A percentile compares a stretch with the other conserved stretches of the same genome.
These are phyloP conservation scores for Psittacula cyanocephala DNA, from an alignment of 2,113 vertebrate genomes.

Conservation along the genomic window DNA sequence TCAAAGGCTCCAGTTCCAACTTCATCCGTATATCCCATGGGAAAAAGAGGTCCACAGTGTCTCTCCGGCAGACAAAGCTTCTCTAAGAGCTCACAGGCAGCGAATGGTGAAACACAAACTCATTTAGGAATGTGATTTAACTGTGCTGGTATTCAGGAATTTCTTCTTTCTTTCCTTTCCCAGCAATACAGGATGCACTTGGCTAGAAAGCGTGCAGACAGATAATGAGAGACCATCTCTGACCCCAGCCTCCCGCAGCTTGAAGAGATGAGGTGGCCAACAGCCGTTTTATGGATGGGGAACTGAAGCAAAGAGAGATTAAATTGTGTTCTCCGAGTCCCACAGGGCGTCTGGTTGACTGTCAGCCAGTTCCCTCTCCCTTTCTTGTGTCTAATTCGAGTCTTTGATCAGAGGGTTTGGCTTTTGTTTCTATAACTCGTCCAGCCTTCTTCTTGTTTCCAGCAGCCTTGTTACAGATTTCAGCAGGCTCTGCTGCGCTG, in stretches of 20 bases:
- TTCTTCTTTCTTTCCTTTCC: neutral
- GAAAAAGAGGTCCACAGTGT: neutral
- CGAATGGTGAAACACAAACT: neutral
- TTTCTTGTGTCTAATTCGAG: conserved; percentile 39
- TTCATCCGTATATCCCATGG: neutral
- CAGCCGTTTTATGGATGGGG: neutral
- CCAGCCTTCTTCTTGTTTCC: conserved; percentile 14
- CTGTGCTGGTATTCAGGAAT: neutral
- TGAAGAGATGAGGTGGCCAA: neutral
- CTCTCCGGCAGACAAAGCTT: neutral
- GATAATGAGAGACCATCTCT: neutral
- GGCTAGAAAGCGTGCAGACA: neutral
- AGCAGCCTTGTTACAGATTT: neutral
- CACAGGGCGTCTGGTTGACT: neutral
- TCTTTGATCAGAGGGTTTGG: conserved; percentile 40
- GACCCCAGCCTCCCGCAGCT: neutral
- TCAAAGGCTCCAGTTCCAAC: neutral
- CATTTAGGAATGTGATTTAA: neutral
- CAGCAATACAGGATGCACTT: neutral
- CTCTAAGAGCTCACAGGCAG: neutral
- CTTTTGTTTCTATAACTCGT: conserved; percentile 15
- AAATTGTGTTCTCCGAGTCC: neutral
- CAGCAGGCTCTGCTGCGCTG: neutral
- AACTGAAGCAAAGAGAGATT: neutral
- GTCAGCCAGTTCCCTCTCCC: conserved; percentile 24